These are phyloP conservation scores for Procambarus virginalis DNA, from an alignment of 1,140 invertebrate species.

Conservation along the genomic window DNA sequence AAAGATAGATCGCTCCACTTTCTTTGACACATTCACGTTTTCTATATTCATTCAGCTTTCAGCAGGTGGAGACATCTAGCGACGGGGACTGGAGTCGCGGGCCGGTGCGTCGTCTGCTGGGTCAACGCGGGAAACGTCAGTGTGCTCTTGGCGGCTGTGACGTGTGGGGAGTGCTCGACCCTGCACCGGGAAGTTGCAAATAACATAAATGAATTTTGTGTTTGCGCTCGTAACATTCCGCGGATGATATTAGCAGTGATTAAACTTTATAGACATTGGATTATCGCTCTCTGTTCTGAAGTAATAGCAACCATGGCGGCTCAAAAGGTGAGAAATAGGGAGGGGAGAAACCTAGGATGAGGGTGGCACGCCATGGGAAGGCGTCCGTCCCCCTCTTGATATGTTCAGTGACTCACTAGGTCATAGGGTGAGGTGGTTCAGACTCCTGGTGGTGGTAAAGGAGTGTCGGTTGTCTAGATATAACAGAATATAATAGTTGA, in stretches of 20 bases:
- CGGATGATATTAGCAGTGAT: not conserved
- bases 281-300: not conserved
- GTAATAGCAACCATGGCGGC: not conserved
- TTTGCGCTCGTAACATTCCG: not conserved
- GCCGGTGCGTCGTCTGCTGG: slow-evolving; percentile 2
- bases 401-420: not conserved
- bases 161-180: not conserved
- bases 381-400: not conserved
- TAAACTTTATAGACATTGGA: not conserved
- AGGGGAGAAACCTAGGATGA: not conserved
- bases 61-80: not conserved
- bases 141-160: slow-evolving; percentile 1
- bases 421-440: not conserved
- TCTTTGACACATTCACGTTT: not conserved
- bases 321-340: not conserved
- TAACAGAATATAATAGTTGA: too few relatives aligned
- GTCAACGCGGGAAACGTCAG: slow-evolving; percentile 13
- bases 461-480: not conserved
- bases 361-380: slow-evolving; percentile 2
- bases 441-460: not conserved
- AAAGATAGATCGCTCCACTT: not conserved
- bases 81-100: not conserved
- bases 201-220: not conserved
- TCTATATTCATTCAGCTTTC: not conserved
- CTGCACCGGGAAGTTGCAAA: not conserved